These are phyloP conservation scores for Malacosoma neustria DNA, from an alignment of 2,888 invertebrate genomes.

Conservation along the genomic window DNA sequence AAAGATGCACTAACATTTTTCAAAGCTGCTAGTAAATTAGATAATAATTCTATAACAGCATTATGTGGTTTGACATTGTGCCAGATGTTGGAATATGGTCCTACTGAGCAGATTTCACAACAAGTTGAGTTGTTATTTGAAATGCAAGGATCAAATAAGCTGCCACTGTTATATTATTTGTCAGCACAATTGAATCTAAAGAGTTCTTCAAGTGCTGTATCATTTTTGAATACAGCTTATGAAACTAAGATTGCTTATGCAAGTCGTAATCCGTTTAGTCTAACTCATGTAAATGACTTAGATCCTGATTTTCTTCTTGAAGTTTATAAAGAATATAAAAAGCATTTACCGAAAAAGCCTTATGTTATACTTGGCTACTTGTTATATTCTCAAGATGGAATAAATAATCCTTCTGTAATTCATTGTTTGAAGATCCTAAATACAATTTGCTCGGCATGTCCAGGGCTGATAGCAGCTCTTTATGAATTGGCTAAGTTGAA, in stretches of 20 bases:
- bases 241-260: conserved; percentile 57
- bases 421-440: conserved; percentile 80
- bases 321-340: conserved; percentile 83
- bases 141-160: conserved; percentile 79
- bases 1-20: conserved; percentile 88
- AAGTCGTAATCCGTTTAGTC: conserved; percentile 79
- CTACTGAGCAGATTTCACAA: conserved; percentile 83
- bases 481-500: conserved; percentile 86
- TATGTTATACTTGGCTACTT: conserved; percentile 61
- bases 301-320: conserved; percentile 92
- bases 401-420: conserved; percentile 51
- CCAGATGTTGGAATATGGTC: conserved; percentile 83
- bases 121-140: conserved; percentile 92
- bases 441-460: conserved; percentile 84
- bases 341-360: conserved; percentile 80
- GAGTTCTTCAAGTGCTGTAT: conserved; percentile 69
- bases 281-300: conserved; percentile 81
- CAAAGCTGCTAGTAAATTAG: conserved; percentile 86
- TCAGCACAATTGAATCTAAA: conserved; percentile 78
- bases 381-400: conserved; percentile 57
- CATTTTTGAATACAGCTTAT: conserved; percentile 77
- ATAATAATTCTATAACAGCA: conserved; percentile 87
- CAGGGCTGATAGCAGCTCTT: conserved; percentile 81
- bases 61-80: conserved; percentile 88
- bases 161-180: conserved; percentile 80